Evolutionary conservation across 2,113 vertebrate species (phyloP).

Genomic region (Agapornis roseicollis): DNA sequence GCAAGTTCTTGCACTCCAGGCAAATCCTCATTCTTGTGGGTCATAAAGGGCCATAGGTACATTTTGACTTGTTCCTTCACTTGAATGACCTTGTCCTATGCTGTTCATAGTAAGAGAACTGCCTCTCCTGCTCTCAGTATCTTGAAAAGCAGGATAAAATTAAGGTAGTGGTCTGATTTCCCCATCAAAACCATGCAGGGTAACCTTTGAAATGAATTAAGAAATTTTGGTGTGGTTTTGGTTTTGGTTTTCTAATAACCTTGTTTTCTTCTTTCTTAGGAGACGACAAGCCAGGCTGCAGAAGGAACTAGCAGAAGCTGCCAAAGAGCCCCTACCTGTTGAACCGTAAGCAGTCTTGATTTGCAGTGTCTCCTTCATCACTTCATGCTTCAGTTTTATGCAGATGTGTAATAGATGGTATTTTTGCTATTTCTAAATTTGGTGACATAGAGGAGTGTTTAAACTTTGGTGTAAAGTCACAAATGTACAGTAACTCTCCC

Average conservation of each 20-base stretch:
- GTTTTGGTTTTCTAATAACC: not conserved
- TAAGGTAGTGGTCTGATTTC: not conserved
- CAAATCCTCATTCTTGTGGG: not conserved
- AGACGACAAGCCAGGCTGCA: conserved; percentile 92
- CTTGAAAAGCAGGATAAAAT: not conserved
- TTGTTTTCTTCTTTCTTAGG: conserved; percentile 60
- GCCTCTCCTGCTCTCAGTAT: not conserved
- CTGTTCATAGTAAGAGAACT: not conserved
- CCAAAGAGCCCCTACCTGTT: conserved; percentile 91
- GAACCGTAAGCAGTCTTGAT: conserved; percentile 84
- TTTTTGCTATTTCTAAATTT: not conserved
- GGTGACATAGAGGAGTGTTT: not conserved
- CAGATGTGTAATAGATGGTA: not conserved
- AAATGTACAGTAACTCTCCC: not conserved
- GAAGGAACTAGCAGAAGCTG: conserved; percentile 97
- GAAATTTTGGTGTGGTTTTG: not conserved
- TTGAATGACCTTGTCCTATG: not conserved
- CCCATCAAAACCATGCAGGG: not conserved
- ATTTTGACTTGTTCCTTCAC: not conserved
- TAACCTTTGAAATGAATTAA: not conserved
- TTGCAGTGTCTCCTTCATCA: not conserved
- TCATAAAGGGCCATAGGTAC: not conserved
- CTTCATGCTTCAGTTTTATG: not conserved
- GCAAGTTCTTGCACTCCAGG: not conserved
- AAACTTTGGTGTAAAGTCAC: not conserved